Evolutionary conservation across 2,113 vertebrate species (phyloP).

Genomic region (Oreotragus oreotragus): DNA sequence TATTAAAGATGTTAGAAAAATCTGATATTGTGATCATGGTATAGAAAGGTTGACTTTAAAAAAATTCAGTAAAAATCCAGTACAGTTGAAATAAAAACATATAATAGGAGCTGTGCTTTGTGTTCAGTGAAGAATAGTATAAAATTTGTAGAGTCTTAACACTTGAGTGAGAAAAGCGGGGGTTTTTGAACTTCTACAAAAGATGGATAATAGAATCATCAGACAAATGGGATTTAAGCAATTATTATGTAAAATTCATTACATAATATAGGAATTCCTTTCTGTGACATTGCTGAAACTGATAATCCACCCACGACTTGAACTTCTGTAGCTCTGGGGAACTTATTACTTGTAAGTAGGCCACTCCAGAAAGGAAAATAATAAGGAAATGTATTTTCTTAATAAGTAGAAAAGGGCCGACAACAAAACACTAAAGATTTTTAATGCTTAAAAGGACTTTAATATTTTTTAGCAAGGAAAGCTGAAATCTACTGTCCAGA

Average conservation of each 20-base stretch:
- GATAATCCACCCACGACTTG: not conserved
- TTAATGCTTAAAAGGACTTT: constrained; percentile 6
- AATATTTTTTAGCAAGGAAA: constrained; percentile 8
- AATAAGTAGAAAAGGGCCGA: not conserved
- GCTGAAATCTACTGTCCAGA: not conserved
- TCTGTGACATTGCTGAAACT: not conserved
- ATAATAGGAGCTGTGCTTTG: not conserved
- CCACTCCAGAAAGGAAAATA: not conserved
- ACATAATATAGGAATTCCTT: not conserved
- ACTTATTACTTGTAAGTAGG: not conserved
- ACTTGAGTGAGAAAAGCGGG: not conserved
- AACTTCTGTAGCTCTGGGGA: not conserved
- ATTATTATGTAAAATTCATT: not conserved
- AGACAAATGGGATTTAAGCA: not conserved
- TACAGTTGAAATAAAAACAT: not conserved
- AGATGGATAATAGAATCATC: not conserved
- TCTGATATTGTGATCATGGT: not conserved
- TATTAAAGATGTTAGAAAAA: not conserved
- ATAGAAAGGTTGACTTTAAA: not conserved
- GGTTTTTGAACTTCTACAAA: not conserved
- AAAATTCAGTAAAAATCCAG: not conserved
- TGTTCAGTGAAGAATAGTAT: not conserved
- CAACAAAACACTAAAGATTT: not conserved
- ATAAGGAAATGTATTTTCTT: constrained; percentile 43
- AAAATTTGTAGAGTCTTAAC: not conserved